These are phyloP conservation scores for Trematomus bernacchii DNA, from an alignment of 2,797 vertebrate species.

Conservation along the genomic window DNA sequence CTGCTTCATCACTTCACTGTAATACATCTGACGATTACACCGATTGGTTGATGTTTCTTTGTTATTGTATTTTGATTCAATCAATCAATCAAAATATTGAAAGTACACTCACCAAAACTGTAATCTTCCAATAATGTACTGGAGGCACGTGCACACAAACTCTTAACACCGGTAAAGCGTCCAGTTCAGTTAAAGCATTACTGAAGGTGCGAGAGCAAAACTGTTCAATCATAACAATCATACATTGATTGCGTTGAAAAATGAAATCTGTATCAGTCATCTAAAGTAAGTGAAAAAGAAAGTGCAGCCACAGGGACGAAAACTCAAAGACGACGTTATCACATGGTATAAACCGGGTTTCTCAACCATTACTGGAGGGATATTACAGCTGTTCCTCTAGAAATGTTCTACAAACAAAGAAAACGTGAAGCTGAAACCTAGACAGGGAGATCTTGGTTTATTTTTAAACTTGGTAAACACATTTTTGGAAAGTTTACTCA, in stretches of 20 bases:
- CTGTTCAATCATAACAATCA: too few species aligned
- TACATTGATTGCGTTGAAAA: constrained; percentile 23
- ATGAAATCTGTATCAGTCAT: neutral
- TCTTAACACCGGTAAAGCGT: too few species aligned
- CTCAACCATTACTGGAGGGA: neutral
- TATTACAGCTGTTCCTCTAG: neutral
- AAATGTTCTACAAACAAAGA: neutral
- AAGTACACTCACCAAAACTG: neutral
- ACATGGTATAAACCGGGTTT: neutral
- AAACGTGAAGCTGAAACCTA: constrained; percentile 30
- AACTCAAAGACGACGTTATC: too few species aligned
- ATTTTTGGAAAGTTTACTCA: neutral
- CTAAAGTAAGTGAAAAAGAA: neutral
- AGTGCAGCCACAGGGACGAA: neutral
- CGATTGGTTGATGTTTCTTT: too few species aligned
- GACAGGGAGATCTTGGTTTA: neutral
- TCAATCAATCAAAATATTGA: too few species aligned
- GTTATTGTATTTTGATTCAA: too few species aligned
- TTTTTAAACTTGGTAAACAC: neutral
- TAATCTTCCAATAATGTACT: too few species aligned
- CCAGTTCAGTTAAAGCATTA: too few species aligned
- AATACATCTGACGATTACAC: neutral
- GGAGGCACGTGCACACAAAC: too few species aligned
- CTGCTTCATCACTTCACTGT: neutral
- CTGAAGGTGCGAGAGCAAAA: too few species aligned